phyloP scores from a whole-genome alignment of 1,140 invertebrate species.

The Aleiodes sp. region DNA sequence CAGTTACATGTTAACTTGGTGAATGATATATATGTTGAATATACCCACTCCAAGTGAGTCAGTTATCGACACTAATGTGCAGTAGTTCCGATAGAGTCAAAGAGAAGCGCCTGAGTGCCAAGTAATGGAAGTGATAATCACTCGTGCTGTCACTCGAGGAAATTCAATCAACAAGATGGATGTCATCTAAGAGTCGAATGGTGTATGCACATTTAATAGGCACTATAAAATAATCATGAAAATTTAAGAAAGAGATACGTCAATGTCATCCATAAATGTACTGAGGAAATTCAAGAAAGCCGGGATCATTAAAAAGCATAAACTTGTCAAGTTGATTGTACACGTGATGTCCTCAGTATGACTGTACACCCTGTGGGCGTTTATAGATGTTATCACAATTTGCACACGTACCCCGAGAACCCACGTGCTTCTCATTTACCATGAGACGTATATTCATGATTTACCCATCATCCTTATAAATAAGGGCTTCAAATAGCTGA shows the following conservation, averaged over 20 bases:
- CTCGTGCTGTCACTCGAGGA: too few species aligned
- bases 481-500: neutral
- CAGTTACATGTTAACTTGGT: neutral
- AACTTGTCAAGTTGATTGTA: neutral
- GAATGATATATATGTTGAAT: neutral
- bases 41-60: neutral
- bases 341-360: neutral
- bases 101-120: constrained; percentile 13
- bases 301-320: neutral
- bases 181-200: neutral
- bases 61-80: neutral
- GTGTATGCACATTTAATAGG: neutral
- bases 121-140: neutral
- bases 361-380: neutral
- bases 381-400: constrained; percentile 14
- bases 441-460: neutral
- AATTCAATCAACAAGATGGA: neutral
- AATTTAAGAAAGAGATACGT: neutral
- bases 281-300: neutral
- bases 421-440: constrained; percentile 8
- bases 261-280: neutral
- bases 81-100: constrained; percentile 1
- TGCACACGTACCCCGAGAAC: constrained; percentile 6
- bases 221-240: neutral
- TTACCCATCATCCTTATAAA: neutral